These are phyloP conservation scores for Noctua pronuba DNA, from an alignment of 2,888 invertebrate species.

Conservation along the genomic window DNA sequence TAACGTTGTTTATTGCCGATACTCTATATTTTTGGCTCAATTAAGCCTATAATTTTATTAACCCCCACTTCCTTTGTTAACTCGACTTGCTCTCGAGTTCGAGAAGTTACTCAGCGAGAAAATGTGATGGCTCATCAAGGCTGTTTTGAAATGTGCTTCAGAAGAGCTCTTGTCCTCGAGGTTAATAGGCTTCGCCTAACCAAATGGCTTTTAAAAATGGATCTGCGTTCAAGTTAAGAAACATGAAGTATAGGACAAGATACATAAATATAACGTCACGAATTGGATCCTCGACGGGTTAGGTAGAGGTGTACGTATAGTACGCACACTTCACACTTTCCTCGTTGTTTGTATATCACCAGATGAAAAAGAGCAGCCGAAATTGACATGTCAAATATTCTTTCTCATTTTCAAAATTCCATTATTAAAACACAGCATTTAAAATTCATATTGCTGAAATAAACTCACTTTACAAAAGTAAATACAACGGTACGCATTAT, in stretches of 20 bases:
- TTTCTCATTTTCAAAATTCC: neutral
- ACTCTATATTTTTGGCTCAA: constrained; percentile 68
- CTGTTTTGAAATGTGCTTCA: constrained; percentile 18
- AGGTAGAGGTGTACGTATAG: neutral
- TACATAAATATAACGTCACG: neutral
- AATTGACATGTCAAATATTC: neutral
- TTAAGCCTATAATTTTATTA: constrained; percentile 65
- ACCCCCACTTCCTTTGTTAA: constrained; percentile 46
- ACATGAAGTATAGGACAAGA: neutral
- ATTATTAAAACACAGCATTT: neutral
- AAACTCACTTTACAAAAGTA: neutral
- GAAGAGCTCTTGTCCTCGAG: neutral
- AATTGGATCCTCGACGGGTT: neutral
- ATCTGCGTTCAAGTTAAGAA: neutral
- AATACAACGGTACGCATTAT: neutral
- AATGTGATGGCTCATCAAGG: constrained; percentile 29
- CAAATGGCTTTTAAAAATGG: neutral
- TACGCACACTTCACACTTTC: neutral
- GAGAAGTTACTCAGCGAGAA: constrained; percentile 13
- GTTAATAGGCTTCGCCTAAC: neutral
- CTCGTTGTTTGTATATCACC: neutral
- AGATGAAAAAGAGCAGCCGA: neutral
- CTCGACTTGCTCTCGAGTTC: constrained; percentile 28
- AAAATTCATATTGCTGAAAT: neutral
- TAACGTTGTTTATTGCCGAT: constrained; percentile 73